phyloP scores from a whole-genome alignment of 23 tunicate species.

The Oikopleura albicans region DNA sequence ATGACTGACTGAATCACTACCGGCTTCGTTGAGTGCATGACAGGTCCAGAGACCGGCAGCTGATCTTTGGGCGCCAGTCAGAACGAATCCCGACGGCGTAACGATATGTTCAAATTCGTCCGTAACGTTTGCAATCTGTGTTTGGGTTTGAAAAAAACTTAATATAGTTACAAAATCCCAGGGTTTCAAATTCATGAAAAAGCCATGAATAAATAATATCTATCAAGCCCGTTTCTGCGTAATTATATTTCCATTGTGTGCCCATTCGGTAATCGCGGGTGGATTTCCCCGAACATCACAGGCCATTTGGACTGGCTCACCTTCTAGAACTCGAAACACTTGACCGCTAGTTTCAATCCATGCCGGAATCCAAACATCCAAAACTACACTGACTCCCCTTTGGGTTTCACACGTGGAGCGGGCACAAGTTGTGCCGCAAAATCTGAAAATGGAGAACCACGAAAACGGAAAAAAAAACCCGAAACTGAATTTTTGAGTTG shows the following conservation, averaged over 20 bases:
- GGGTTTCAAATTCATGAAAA: too few species aligned
- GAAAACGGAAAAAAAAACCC: too few species aligned
- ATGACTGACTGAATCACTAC: not conserved
- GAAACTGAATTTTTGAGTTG: too few species aligned
- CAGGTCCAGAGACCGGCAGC: not conserved
- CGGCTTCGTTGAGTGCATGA: not conserved
- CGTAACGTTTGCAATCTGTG: too few species aligned
- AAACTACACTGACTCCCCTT: not conserved
- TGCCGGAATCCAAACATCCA: not conserved
- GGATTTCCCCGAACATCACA: not conserved
- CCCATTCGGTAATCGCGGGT: not conserved
- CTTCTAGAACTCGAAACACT: not conserved
- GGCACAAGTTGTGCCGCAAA: too few species aligned
- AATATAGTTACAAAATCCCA: too few species aligned
- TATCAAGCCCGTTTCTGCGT: too few species aligned
- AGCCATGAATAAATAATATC: too few species aligned
- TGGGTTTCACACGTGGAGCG: too few species aligned
- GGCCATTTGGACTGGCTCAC: not conserved
- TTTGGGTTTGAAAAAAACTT: too few species aligned
- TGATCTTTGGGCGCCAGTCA: not conserved
- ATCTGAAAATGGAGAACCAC: too few species aligned
- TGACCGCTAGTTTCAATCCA: not conserved
- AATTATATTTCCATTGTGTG: not conserved
- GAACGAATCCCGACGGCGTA: not conserved
- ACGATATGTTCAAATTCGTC: not conserved